Percentiles rank a stretch among this genome's conserved stretches.
Evolutionary conservation across 2,113 vertebrate genomes (phyloP).

Genomic region (Alosa alosa): DNA sequence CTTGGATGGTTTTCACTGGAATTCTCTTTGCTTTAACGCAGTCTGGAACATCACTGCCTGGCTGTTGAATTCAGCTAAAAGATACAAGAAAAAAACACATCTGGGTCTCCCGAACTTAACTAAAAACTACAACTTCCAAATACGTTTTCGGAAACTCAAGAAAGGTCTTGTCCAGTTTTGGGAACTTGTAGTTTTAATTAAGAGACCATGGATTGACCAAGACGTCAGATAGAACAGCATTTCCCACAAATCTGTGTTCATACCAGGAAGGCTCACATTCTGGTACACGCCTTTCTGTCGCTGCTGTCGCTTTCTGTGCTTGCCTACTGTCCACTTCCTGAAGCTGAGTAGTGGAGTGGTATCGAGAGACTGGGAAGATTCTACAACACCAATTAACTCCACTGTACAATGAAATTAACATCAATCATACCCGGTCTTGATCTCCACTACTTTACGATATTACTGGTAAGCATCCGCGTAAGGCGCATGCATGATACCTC

Average conservation of each 20-base stretch:
- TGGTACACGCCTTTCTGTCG: slow-evolving; percentile 65
- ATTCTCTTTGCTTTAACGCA: background rate
- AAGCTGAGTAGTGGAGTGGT: slow-evolving; percentile 65
- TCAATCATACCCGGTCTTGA: slow-evolving; percentile 60
- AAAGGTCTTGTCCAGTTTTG: slow-evolving; percentile 31
- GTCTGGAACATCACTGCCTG: background rate
- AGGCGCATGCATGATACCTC: background rate
- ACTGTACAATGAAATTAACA: slow-evolving; percentile 76
- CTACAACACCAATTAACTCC: slow-evolving; percentile 56
- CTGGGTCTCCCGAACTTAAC: background rate
- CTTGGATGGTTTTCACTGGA: background rate
- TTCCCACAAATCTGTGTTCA: slow-evolving; percentile 45
- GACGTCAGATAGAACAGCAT: slow-evolving; percentile 44
- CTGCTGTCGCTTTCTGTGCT: slow-evolving; percentile 56
- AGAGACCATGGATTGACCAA: background rate
- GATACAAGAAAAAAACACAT: background rate
- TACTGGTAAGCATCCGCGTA: slow-evolving; percentile 65
- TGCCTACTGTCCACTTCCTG: slow-evolving; percentile 71
- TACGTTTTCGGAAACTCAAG: background rate
- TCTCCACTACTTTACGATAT: slow-evolving; percentile 60
- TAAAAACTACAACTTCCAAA: slow-evolving; percentile 13
- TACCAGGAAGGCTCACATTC: slow-evolving; percentile 50
- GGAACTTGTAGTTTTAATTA: slow-evolving; percentile 36
- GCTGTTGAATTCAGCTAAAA: background rate
- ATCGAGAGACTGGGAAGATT: slow-evolving; percentile 66